Base-by-base conservation (phyloP, 1,140 invertebrate genomes). In the Habropoda laboriosa region DNA sequence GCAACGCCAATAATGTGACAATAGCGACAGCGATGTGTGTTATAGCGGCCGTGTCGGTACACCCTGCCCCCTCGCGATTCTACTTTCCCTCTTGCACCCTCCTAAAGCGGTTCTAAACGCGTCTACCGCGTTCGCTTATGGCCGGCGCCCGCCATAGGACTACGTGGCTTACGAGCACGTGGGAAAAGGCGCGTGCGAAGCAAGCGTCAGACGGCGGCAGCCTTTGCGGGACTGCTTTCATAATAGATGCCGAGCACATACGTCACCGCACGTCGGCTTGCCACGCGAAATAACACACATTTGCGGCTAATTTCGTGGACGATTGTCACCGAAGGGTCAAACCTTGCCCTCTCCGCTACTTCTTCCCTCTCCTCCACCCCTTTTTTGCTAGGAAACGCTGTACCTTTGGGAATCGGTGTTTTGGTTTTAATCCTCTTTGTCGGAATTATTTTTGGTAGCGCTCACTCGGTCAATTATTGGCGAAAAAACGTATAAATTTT, bases 241-340 rank as follows among this genome's bases (percentile, higher is more conserved):
- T 92, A 91, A 92, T 92, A 87, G 88, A 92, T 90, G 88, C 79
- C 74, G 83, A 83, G 67, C 68, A 81, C 73, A 76, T 79, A 71
- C 72, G 79, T 80, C 83, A 74, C 75, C 64, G 66, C 79, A 79
- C 86, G 78, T 80, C 79, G 80, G 80, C 79, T 80, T 86, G 88
- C 83, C 78, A 53, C 73, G 83, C 90, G 85, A 91, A 92, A 92
- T 92, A 92, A 91, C 90, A 91, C 85, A 90, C 87, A 91, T 89
- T 92, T 88, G 87, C 63, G 87, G 86, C 82, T 90, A 91, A 92
- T 92, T 92, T 91, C 90, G 85, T 57, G 88, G 88, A 73, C 88
- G 86, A 88, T 86, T 83, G 89, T 45, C 47, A 27, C 47, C 58
- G 30, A 38, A 53, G 47, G 77, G 67, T 71, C 51, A 21, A 63